These are phyloP conservation scores for Trogon surrucura DNA, from an alignment of 2,113 vertebrate genomes.

Conservation along the genomic window DNA sequence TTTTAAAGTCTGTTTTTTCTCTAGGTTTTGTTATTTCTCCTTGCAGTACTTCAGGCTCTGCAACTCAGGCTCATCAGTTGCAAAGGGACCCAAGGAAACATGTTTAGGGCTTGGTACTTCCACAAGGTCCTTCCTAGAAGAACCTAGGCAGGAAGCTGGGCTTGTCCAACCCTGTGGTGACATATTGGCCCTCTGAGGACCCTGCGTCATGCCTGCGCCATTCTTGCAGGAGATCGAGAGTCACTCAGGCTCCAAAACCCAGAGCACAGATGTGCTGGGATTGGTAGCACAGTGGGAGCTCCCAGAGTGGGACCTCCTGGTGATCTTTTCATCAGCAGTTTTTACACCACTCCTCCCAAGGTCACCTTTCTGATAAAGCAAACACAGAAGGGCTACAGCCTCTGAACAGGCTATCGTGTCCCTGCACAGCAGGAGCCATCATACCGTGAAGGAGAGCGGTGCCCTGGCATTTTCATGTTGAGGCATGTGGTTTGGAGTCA, in stretches of 20 bases:
- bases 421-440: neutral
- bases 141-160: neutral
- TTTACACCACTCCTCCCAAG: slow-evolving; percentile 2
- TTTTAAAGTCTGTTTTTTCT: neutral
- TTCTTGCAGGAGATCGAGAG: neutral
- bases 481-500: neutral
- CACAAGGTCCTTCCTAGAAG: neutral
- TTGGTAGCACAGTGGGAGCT: neutral
- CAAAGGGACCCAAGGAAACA: neutral
- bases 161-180: neutral
- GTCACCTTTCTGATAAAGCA: slow-evolving; percentile 31
- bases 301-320: neutral
- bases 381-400: neutral
- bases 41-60: neutral
- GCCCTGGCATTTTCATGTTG: neutral
- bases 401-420: neutral
- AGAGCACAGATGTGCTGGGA: neutral
- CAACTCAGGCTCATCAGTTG: neutral
- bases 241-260: neutral
- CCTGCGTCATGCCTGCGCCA: accelerated
- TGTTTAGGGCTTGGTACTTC: neutral
- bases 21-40: neutral
- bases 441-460: neutral
- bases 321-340: neutral
- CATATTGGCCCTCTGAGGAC: neutral